Evolutionary conservation across 2,888 invertebrate species (phyloP).

Genomic region (Gastrophysa polygoni): DNA sequence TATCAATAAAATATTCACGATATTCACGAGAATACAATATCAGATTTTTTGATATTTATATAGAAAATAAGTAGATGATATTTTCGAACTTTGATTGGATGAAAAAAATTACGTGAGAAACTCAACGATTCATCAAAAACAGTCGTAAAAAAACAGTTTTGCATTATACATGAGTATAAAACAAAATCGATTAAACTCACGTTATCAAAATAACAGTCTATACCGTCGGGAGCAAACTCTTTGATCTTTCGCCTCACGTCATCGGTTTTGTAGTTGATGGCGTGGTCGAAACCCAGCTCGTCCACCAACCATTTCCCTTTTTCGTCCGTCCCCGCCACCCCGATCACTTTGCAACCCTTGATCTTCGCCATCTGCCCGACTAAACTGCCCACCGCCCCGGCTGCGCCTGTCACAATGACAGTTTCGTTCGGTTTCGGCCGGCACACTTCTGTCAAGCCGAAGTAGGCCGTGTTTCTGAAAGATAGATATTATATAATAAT

Average conservation of each 20-base stretch:
- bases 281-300: constrained; percentile 70
- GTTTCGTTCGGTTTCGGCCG: constrained; percentile 74
- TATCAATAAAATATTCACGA: no score
- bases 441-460: constrained; percentile 75
- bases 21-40: no score
- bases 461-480: constrained; percentile 74
- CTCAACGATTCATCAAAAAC: no score
- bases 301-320: constrained; percentile 72
- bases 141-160: no score
- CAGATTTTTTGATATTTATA: no score
- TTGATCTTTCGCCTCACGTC: constrained; percentile 63
- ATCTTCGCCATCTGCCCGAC: constrained; percentile 82
- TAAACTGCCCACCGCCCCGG: constrained; percentile 78
- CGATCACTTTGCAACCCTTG: constrained; percentile 72
- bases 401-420: constrained; percentile 75
- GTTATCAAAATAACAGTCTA: constrained; percentile 81
- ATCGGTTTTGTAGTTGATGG: constrained; percentile 74
- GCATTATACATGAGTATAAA: no score
- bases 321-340: constrained; percentile 72
- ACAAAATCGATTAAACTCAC: constrained; percentile 60
- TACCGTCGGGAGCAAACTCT: constrained; percentile 69
- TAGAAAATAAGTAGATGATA: no score
- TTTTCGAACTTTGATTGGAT: no score
- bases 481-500: no score
- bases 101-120: no score